phyloP scores from a whole-genome alignment of 1,140 invertebrate species.

The Drosophila lacertosa region DNA sequence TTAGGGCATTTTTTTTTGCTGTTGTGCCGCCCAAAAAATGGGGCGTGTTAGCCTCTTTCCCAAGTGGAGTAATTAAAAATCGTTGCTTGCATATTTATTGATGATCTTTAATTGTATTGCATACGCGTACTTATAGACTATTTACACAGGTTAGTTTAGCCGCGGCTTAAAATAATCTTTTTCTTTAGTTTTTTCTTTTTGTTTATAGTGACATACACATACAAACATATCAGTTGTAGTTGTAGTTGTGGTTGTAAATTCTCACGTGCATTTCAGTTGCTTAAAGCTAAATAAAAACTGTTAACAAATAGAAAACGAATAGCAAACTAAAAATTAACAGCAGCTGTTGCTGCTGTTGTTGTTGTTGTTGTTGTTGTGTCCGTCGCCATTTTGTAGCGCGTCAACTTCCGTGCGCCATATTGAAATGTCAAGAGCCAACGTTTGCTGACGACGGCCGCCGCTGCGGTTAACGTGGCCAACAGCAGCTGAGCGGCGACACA shows the following conservation, averaged over 20 bases:
- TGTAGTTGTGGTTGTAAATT: slow-evolving; percentile 70
- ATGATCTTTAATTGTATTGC: slow-evolving; percentile 69
- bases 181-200: slow-evolving; percentile 1
- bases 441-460: slow-evolving; percentile 44
- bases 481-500: slow-evolving; percentile 46
- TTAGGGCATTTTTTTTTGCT: slow-evolving; percentile 66
- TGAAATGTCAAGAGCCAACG: slow-evolving; percentile 67
- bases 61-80: slow-evolving; percentile 8
- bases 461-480: slow-evolving; percentile 58
- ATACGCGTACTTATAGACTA: slow-evolving; percentile 68
- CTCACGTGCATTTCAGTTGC: slow-evolving; percentile 83
- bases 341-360: neutral
- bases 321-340: slow-evolving; percentile 11
- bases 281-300: slow-evolving; percentile 76
- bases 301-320: slow-evolving; percentile 41
- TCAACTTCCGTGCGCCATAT: slow-evolving; percentile 75
- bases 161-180: slow-evolving; percentile 32
- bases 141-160: slow-evolving; percentile 65
- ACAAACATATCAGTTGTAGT: slow-evolving; percentile 41
- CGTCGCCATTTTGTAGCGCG: slow-evolving; percentile 68
- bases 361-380: neutral
- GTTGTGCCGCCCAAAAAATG: slow-evolving; percentile 15
- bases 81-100: slow-evolving; percentile 60
- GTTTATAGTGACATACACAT: slow-evolving; percentile 11
- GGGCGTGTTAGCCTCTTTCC: slow-evolving; percentile 20